Evolutionary conservation across 1,140 invertebrate species (phyloP).

Genomic region (Proales similis): DNA sequence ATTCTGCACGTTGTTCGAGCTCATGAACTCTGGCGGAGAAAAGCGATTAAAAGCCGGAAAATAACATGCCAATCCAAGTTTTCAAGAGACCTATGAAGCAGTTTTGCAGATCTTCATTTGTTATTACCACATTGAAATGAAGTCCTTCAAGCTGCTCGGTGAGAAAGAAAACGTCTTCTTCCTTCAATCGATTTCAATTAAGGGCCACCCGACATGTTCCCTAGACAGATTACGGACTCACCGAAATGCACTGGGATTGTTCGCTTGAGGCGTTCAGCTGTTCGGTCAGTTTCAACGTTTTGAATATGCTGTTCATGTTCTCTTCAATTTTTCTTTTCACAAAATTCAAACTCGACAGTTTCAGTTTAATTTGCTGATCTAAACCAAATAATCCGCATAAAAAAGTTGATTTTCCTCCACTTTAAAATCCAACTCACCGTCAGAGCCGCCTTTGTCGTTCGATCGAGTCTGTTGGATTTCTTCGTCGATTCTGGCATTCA

Average conservation of each 20-base stretch:
- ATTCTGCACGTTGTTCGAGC: slow-evolving; percentile 62
- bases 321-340: slow-evolving; percentile 66
- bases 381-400: slow-evolving; percentile 36
- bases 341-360: slow-evolving; percentile 76
- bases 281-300: slow-evolving; percentile 48
- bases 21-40: slow-evolving; percentile 63
- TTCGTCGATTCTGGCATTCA: slow-evolving; percentile 67
- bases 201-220: too few species aligned
- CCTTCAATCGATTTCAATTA: too few species aligned
- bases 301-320: slow-evolving; percentile 59
- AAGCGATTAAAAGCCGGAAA: background rate
- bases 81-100: slow-evolving; percentile 63
- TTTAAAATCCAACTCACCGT: slow-evolving; percentile 53
- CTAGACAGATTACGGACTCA: too few species aligned
- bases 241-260: too few species aligned
- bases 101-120: slow-evolving; percentile 69
- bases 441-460: slow-evolving; percentile 71
- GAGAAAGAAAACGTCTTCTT: too few species aligned
- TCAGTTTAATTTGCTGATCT: slow-evolving; percentile 72
- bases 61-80: background rate
- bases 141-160: slow-evolving; percentile 62
- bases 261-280: too few species aligned
- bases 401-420: background rate
- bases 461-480: slow-evolving; percentile 71
- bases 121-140: slow-evolving; percentile 68